phyloP scores from a whole-genome alignment of 1,140 invertebrate genomes.

The Zaprionus taronus region DNA sequence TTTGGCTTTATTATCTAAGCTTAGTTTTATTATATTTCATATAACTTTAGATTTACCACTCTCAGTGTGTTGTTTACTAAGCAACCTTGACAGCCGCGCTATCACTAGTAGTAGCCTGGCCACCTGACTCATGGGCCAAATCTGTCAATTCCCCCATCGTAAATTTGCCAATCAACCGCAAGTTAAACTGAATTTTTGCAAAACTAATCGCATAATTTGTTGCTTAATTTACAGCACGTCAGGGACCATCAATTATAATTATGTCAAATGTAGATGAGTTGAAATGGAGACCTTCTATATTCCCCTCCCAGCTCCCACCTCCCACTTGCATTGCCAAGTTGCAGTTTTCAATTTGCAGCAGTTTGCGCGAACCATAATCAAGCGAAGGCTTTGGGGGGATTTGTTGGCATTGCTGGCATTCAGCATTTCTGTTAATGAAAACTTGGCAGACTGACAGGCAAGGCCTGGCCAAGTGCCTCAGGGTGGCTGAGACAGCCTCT shows the following conservation, averaged over 20 bases:
- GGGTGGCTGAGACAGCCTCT: background rate
- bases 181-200: conserved; percentile 4
- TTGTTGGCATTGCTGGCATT: conserved; percentile 49
- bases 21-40: background rate
- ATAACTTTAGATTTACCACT: background rate
- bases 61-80: background rate
- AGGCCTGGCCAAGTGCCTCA: background rate
- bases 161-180: conserved; percentile 48
- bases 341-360: conserved; percentile 1
- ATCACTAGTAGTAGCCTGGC: background rate
- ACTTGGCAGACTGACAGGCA: conserved; percentile 75
- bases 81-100: background rate
- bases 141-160: conserved; percentile 10
- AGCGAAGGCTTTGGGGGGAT: conserved; percentile 55
- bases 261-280: conserved; percentile 62
- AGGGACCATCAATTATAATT: conserved; percentile 62
- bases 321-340: conserved; percentile 8
- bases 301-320: background rate
- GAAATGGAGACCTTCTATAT: conserved; percentile 1
- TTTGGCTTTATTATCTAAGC: background rate
- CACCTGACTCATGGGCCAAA: background rate
- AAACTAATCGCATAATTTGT: conserved; percentile 53
- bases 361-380: conserved; percentile 51
- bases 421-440: conserved; percentile 69
- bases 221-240: conserved; percentile 59